Conservation (phyloP, 2,113 vertebrate genomes). For the Azemiops feae region DNA sequence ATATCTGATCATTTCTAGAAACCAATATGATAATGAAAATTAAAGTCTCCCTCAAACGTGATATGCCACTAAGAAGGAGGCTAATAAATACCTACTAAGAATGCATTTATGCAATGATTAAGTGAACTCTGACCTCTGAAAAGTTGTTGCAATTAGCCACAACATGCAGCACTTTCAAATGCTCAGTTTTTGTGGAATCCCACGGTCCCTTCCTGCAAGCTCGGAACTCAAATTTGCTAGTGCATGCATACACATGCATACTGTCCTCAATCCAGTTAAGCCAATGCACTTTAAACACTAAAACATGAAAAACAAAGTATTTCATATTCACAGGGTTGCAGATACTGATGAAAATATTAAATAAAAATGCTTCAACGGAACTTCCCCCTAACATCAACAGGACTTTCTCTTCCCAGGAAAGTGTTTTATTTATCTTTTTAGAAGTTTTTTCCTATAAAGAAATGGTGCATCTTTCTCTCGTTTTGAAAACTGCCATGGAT, state of each 20-base stretch:
- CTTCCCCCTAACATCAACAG: too few relatives aligned
- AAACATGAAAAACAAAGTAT: neutral
- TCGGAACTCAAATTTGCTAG: too few relatives aligned
- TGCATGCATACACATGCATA: too few relatives aligned
- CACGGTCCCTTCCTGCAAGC: slow-evolving; percentile 2
- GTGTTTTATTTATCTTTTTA: neutral
- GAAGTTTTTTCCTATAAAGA: neutral
- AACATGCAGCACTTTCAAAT: slow-evolving; percentile 42
- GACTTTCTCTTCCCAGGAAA: neutral
- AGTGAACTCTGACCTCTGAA: slow-evolving; percentile 72
- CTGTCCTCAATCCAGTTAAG: neutral
- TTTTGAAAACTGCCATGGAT: neutral
- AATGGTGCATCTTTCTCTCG: neutral
- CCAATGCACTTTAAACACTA: neutral
- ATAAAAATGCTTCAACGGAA: neutral
- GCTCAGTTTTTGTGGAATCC: neutral
- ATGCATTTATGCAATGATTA: slow-evolving; percentile 74
- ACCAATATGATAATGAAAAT: slow-evolving; percentile 26
- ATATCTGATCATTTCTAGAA: neutral
- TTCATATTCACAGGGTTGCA: neutral
- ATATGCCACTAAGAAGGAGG: slow-evolving; percentile 61
- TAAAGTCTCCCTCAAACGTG: slow-evolving; percentile 42
- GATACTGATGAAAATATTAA: neutral
- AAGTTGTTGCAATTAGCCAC: slow-evolving; percentile 68
- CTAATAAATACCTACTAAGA: slow-evolving; percentile 69